Evolutionary conservation across 2,113 vertebrate genomes (phyloP).

Genomic region (Eulemur rufifrons): DNA sequence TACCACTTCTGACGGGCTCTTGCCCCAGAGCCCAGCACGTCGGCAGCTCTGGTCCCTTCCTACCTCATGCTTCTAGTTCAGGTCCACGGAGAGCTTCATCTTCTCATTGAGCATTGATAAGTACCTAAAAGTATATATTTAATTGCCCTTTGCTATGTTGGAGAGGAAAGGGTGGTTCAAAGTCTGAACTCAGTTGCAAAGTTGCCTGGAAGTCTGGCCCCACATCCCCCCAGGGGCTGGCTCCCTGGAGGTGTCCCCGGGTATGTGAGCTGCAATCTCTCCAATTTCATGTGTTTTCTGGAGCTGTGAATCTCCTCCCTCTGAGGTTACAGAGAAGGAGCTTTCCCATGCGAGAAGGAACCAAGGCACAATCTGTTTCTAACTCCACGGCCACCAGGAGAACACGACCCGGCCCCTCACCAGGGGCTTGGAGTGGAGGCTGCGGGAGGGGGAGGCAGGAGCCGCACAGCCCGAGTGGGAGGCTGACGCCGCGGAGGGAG

Average conservation of each 20-base stretch:
- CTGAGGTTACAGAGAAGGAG: background rate
- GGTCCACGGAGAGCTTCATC: background rate
- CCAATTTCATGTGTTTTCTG: rapidly evolving
- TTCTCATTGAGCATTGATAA: rapidly evolving
- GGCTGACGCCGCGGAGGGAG: background rate
- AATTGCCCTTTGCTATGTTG: background rate
- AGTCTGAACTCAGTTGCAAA: background rate
- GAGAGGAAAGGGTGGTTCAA: background rate
- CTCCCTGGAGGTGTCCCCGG: rapidly evolving
- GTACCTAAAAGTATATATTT: background rate
- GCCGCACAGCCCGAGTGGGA: rapidly evolving
- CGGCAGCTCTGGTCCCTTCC: background rate
- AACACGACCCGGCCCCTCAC: rapidly evolving
- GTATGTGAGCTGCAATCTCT: background rate
- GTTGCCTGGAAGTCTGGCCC: background rate
- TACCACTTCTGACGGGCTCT: background rate
- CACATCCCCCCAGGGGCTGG: rapidly evolving
- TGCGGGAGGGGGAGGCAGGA: background rate
- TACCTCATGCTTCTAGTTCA: rapidly evolving
- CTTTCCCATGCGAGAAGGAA: background rate
- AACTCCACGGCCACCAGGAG: background rate
- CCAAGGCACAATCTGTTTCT: background rate
- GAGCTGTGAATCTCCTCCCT: background rate
- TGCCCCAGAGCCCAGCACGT: background rate
- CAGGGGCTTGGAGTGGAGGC: background rate